Base-by-base conservation (phyloP, 2,888 invertebrate genomes). In the Drosophila pegasa region DNA sequence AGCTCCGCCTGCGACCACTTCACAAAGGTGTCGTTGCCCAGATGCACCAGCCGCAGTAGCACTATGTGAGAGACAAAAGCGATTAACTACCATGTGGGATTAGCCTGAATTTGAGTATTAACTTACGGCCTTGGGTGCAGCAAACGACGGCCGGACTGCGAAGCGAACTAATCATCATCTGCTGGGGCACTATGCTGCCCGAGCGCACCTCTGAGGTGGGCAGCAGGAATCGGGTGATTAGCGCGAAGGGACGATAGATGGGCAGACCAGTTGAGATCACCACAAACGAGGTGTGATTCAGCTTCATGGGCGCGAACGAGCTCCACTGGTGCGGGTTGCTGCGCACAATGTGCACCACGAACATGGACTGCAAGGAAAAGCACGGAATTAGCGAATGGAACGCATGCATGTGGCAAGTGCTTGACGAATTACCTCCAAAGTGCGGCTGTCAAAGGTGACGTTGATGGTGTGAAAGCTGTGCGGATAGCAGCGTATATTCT, bases 41-140 rank as follows among this genome's bases (percentile, higher is more conserved):
- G 56, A 43, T 88, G 89, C 10, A 90, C 88, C 31, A 90, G 70
- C 9, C 90, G 90, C 1, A 90, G 77, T 48, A 89, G 76, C 58
- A 90, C 90, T 90, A 16, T 9, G 55, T 22, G 2, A 14, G 9
- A 51, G 20, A 48, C 3, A 16, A 45, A 64, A 40, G 8, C 2
- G 20, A 47, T 45, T 48, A 61, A 16, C 1, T 31, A 9, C 3
- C 6, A 74, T 71, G 45, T 20, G 52, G 59, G 41, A 48, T 7
- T 16, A 8, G 22, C 20, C 10, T 14, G 6, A 12, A 29, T 9
- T 10, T 31, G 0, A 0, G 2, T 0, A 2, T 57, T 7, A 10
- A 89, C 91, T 90, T 78, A 92, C 92, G 78, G 57, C 92, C 92
- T 79, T 92, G 92, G 0, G 92, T 92, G 63, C 92, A 91, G 66